These are phyloP conservation scores for Misgurnus anguillicaudatus DNA, from an alignment of 2,113 vertebrate genomes.

Conservation along the genomic window DNA sequence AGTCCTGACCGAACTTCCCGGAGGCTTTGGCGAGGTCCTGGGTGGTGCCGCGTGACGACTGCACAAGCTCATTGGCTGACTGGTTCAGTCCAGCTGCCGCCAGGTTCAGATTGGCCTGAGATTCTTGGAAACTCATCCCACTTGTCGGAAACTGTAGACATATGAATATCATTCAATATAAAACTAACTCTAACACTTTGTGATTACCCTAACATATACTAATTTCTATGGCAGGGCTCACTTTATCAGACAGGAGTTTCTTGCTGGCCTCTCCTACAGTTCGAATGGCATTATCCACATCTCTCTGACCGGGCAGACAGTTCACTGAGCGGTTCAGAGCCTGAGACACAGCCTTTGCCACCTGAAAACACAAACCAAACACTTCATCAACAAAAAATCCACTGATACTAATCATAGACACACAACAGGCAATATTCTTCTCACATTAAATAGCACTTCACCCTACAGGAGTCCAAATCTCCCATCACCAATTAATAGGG, in stretches of 20 bases:
- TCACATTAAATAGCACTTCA: conserved; percentile 24
- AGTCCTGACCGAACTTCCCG: conserved; percentile 93
- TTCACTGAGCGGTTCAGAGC: conserved; percentile 92
- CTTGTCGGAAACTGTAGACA: conserved; percentile 85
- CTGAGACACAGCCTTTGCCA: conserved; percentile 95
- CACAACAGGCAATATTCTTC: conserved; percentile 37
- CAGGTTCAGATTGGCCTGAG: conserved; percentile 87
- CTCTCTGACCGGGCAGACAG: conserved; percentile 93
- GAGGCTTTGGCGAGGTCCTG: conserved; percentile 90
- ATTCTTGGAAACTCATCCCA: conserved; percentile 93
- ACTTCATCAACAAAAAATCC: conserved; percentile 18
- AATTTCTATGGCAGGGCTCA: conserved; percentile 62
- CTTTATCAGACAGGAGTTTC: conserved; percentile 83
- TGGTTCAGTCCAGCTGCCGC: conserved; percentile 91
- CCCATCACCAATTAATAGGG: conserved; percentile 40
- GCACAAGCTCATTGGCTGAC: conserved; percentile 93
- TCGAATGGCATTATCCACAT: conserved; percentile 92
- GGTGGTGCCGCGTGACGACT: conserved; percentile 89
- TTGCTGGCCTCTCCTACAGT: conserved; percentile 95
- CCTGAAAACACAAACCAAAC: conserved; percentile 70
- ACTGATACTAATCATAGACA: conserved; percentile 37
- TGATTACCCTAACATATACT: too few species aligned
- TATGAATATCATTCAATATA: too few species aligned
- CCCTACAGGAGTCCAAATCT: conserved; percentile 2
- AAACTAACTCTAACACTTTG: too few species aligned